Conservation (phyloP, 2,113 vertebrate species). For the Muntiacus muntjak region DNA sequence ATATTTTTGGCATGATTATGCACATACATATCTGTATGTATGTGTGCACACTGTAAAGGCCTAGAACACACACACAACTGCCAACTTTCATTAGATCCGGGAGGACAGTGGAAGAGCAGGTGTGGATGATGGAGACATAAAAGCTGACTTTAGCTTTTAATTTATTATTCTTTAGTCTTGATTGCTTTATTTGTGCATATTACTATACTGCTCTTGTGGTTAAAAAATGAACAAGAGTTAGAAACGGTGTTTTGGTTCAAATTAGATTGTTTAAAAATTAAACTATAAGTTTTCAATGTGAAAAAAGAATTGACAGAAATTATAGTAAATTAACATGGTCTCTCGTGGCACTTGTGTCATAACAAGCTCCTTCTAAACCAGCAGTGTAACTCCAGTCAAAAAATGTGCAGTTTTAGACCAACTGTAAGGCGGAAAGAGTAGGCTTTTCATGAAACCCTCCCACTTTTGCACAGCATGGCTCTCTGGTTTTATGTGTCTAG, state of each 20-base stretch:
- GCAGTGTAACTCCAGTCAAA: background rate
- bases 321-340: background rate
- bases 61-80: background rate
- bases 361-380: background rate
- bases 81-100: background rate
- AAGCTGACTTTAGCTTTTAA: background rate
- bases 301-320: background rate
- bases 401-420: background rate
- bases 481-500: background rate
- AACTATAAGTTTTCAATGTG: background rate
- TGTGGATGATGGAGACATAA: background rate
- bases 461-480: background rate
- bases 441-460: background rate
- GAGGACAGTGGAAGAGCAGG: background rate
- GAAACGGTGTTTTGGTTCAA: conserved; percentile 32
- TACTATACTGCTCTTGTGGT: background rate
- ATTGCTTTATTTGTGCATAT: background rate
- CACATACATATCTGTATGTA: background rate
- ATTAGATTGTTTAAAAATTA: conserved; percentile 53
- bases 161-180: background rate
- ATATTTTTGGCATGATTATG: background rate
- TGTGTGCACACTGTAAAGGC: background rate
- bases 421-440: background rate
- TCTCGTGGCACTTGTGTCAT: background rate
- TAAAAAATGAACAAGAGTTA: background rate